A percentile compares a stretch with the other conserved stretches of the same genome.
Evolutionary conservation across 2,113 vertebrate species (phyloP).

Genomic region (Cinclus cinclus): DNA sequence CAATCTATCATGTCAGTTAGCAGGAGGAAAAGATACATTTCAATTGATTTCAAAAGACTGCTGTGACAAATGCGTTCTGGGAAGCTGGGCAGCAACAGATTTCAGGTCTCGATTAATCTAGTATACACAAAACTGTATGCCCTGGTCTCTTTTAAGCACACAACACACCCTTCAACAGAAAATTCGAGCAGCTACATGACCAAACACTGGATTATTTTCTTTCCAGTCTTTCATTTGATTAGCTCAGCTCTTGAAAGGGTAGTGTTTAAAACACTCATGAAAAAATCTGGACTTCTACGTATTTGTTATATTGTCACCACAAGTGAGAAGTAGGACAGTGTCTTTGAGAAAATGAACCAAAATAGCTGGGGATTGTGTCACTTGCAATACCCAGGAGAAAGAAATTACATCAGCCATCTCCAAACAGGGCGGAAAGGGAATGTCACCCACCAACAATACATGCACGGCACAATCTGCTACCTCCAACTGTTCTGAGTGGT

Average conservation of each 20-base stretch:
- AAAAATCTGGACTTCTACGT: background rate
- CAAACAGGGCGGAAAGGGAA: background rate
- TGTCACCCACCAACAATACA: accelerated
- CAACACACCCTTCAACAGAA: background rate
- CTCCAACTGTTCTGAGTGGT: background rate
- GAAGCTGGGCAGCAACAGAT: constrained; percentile 1
- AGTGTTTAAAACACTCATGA: background rate
- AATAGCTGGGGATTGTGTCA: background rate
- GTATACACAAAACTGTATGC: background rate
- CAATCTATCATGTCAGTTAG: constrained; percentile 57
- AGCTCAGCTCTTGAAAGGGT: background rate
- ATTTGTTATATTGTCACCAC: background rate
- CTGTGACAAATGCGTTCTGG: constrained; percentile 9
- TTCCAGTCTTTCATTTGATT: background rate
- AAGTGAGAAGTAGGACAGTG: background rate
- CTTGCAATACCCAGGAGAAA: background rate
- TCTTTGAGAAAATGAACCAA: background rate
- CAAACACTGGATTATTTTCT: constrained; percentile 26
- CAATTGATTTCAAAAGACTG: constrained; percentile 56
- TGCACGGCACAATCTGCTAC: background rate
- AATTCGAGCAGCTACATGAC: background rate
- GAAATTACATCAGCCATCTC: background rate
- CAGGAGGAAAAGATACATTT: constrained; percentile 57
- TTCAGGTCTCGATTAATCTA: constrained; percentile 31
- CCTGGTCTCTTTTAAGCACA: background rate